Conservation (phyloP, 2,888 invertebrate genomes). For the Platycheirus rosarum region DNA sequence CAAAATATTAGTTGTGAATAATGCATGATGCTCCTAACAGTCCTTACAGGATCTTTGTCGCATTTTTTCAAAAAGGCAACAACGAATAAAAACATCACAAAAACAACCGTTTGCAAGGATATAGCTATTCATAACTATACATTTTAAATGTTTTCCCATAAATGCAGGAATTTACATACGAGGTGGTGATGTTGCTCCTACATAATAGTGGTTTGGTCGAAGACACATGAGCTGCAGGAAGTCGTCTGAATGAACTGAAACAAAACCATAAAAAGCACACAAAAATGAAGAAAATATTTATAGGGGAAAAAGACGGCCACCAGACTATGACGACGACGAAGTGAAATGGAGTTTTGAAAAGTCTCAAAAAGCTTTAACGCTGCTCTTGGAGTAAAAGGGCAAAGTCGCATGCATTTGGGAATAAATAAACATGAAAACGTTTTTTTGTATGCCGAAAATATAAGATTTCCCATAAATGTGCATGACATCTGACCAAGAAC, state of each 20-base stretch:
- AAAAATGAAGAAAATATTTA: constrained; percentile 6
- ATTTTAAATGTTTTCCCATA: constrained; percentile 71
- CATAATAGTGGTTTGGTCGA: constrained; percentile 28
- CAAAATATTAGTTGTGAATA: constrained; percentile 72
- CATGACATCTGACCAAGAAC: constrained; percentile 66
- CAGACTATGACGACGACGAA: constrained; percentile 13
- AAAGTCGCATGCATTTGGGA: constrained; percentile 29
- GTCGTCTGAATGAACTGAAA: constrained; percentile 11
- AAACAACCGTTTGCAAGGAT: constrained; percentile 47
- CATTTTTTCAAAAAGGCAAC: constrained; percentile 33
- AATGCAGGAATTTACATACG: constrained; percentile 62
- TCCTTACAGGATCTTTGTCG: constrained; percentile 33
- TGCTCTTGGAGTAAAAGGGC: background rate
- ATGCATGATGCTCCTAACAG: constrained; percentile 65
- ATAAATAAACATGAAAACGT: constrained; percentile 56
- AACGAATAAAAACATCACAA: constrained; percentile 18
- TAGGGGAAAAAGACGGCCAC: too few species aligned
- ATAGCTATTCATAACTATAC: constrained; percentile 68
- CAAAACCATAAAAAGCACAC: background rate
- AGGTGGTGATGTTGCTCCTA: constrained; percentile 20
- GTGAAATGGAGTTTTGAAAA: constrained; percentile 50
- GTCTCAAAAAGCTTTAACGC: constrained; percentile 21
- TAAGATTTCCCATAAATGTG: constrained; percentile 45
- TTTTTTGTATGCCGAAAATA: constrained; percentile 15
- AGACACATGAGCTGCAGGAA: constrained; percentile 29